These are phyloP conservation scores for Chloroceryle aenea DNA, from an alignment of 2,113 vertebrate genomes.

Conservation along the genomic window DNA sequence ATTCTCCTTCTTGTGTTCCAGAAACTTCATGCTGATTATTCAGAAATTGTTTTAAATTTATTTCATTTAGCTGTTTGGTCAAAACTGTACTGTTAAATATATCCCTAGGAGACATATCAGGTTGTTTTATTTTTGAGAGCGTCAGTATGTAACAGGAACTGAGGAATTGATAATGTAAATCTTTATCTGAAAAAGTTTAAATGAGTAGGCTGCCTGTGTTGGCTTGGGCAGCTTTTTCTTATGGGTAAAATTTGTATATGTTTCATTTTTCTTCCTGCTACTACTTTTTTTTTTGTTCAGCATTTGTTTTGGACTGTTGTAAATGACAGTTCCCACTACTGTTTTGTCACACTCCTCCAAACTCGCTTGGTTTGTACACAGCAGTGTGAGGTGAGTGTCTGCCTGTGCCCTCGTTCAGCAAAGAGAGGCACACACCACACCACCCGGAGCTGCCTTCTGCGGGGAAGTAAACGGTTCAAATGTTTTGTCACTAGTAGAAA, in stretches of 20 bases:
- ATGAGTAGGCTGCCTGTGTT: background rate
- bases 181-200: background rate
- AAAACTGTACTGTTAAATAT: background rate
- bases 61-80: background rate
- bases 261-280: background rate
- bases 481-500: background rate
- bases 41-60: background rate
- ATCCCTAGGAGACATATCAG: background rate
- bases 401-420: background rate
- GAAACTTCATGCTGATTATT: background rate
- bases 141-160: fast-evolving
- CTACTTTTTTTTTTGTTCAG: background rate
- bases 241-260: background rate
- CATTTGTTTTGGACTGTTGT: background rate
- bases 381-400: background rate
- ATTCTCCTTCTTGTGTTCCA: background rate
- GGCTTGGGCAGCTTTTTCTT: background rate
- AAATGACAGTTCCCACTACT: background rate
- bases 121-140: background rate
- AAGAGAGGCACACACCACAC: background rate
- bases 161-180: background rate
- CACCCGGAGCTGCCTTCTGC: background rate
- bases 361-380: background rate
- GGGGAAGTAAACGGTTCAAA: background rate
- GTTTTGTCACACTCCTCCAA: background rate